Evolutionary conservation across 2,888 invertebrate genomes (phyloP).

Genomic region (Melanophora roralis): DNA sequence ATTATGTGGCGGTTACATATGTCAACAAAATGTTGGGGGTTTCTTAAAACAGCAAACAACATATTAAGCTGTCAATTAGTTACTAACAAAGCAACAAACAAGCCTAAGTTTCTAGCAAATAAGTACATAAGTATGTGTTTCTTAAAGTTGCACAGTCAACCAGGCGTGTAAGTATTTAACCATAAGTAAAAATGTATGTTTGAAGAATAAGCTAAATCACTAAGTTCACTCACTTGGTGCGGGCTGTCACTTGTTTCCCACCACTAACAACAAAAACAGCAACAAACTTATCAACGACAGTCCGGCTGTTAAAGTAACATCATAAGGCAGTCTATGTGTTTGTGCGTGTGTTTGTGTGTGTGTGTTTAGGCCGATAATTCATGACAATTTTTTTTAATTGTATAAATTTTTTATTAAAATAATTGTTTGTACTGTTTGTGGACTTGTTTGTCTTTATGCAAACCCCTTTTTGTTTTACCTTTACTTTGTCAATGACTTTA

Average conservation of each 20-base stretch:
- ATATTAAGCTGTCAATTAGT: no score
- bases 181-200: slow-evolving; percentile 21
- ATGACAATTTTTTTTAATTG: slow-evolving; percentile 57
- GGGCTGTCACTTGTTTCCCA: slow-evolving; percentile 37
- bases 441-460: background rate
- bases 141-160: background rate
- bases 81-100: background rate
- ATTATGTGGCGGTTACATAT: slow-evolving; percentile 36
- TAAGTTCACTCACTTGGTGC: background rate
- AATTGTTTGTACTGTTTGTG: background rate
- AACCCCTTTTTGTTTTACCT: background rate
- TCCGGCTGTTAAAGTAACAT: background rate
- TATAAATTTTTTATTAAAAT: slow-evolving; percentile 13
- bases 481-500: slow-evolving; percentile 28
- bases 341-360: slow-evolving; percentile 19
- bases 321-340: background rate
- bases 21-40: slow-evolving; percentile 35
- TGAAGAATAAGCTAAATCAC: slow-evolving; percentile 17
- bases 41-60: background rate
- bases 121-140: background rate
- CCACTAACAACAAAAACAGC: background rate
- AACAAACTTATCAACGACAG: background rate
- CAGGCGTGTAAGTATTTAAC: slow-evolving; percentile 15
- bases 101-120: background rate
- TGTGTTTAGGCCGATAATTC: slow-evolving; percentile 41